Percentiles rank a stretch among this genome's conserved stretches.
phyloP scores from a whole-genome alignment of 1,140 invertebrate genomes.

The Berghia stephanieae region DNA sequence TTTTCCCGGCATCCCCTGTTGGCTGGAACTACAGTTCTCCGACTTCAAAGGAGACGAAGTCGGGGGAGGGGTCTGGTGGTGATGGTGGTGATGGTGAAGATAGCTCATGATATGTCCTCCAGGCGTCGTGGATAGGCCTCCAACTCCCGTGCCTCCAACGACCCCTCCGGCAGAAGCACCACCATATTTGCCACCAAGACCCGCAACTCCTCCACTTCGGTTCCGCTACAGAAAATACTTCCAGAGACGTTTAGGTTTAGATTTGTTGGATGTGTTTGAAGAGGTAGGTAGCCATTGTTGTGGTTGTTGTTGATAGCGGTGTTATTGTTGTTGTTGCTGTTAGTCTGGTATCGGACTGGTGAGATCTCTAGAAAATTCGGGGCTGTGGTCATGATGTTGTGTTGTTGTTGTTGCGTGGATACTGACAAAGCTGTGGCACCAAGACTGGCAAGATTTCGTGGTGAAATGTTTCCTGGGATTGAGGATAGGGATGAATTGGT shows the following conservation, averaged over 20 bases:
- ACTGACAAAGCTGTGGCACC: background rate
- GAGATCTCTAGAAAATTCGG: slow-evolving; percentile 28
- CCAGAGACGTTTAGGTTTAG: no score
- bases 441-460: no score
- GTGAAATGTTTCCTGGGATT: no score
- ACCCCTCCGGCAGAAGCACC: background rate
- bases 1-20: slow-evolving; percentile 48
- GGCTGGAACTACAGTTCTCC: slow-evolving; percentile 12
- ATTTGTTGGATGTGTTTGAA: no score
- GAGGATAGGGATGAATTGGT: no score
- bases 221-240: no score
- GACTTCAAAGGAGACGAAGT: slow-evolving; percentile 8
- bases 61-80: background rate
- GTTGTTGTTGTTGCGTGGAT: background rate
- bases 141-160: background rate
- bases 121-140: background rate
- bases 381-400: background rate
- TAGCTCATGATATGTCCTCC: slow-evolving; percentile 19
- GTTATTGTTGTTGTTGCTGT: no score
- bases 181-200: background rate
- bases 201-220: no score
- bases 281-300: no score
- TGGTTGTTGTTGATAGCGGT: no score
- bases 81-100: no score
- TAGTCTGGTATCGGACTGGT: slow-evolving; percentile 17